Evolutionary conservation across 2,113 vertebrate species (phyloP).

Genomic region (Ptychochromis oligacanthus): DNA sequence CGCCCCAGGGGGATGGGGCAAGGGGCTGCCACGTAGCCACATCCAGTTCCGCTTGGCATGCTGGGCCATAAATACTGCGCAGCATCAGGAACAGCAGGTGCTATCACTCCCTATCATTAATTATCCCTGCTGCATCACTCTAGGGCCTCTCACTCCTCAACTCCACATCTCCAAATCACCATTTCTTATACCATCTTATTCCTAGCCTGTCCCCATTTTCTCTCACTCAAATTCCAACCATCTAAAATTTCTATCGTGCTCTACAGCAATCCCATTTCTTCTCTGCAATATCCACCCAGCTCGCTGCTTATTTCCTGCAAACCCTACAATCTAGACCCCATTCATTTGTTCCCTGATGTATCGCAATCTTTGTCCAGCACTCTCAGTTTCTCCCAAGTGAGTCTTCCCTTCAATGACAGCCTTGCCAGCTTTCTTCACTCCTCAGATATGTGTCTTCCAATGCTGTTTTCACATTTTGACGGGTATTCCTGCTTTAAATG

Average conservation of each 20-base stretch:
- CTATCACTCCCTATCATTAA: conserved; percentile 74
- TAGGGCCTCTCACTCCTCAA: conserved; percentile 57
- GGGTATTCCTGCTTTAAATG: conserved; percentile 54
- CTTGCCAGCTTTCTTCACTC: conserved; percentile 20
- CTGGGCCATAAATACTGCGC: conserved; percentile 70
- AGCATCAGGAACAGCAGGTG: conserved; percentile 75
- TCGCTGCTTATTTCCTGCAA: conserved; percentile 27
- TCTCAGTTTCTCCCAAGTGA: conserved; percentile 31
- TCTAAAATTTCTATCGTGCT: conserved; percentile 39
- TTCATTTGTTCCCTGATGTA: conserved; percentile 51
- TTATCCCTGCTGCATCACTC: conserved; percentile 73
- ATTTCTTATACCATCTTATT: conserved; percentile 57
- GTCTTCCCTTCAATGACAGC: conserved; percentile 31
- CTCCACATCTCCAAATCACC: conserved; percentile 45
- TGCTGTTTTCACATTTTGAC: conserved; percentile 35
- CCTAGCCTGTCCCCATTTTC: conserved; percentile 30
- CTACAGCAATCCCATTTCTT: conserved; percentile 34
- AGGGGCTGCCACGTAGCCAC: conserved; percentile 31
- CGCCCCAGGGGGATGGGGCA: conserved; percentile 45
- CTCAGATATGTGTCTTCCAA: conserved; percentile 46
- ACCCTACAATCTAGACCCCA: conserved; percentile 21
- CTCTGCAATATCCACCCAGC: conserved; percentile 31
- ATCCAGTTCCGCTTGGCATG: conserved; percentile 61
- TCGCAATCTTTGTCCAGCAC: conserved; percentile 57
- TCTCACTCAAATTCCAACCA: conserved; percentile 41